Evolutionary conservation across 2,113 vertebrate species (phyloP).

Genomic region (Danio rerio): DNA sequence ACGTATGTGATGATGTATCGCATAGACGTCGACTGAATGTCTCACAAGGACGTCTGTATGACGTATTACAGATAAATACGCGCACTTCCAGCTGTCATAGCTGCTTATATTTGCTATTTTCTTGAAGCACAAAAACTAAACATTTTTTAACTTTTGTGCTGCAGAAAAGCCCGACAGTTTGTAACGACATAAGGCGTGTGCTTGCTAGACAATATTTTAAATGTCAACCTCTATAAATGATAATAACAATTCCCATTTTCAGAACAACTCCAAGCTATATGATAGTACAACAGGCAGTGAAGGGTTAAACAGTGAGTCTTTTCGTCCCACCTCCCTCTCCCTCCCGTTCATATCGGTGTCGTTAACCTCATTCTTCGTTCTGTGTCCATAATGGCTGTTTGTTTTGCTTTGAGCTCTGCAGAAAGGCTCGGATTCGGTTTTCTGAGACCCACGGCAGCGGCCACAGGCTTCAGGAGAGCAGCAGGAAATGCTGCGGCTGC

Average conservation of each 20-base stretch:
- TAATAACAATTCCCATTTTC: background rate
- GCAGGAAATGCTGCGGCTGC: constrained; percentile 18
- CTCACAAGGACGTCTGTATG: too few species aligned
- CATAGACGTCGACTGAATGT: too few species aligned
- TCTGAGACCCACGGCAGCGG: background rate
- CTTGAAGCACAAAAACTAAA: too few species aligned
- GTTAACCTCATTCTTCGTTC: constrained; percentile 19
- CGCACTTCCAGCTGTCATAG: too few species aligned
- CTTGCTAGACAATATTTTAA: too few species aligned
- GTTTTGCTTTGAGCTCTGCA: constrained; percentile 27
- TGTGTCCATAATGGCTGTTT: constrained; percentile 59
- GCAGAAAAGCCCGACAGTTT: too few species aligned
- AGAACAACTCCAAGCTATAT: background rate
- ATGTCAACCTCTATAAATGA: too few species aligned
- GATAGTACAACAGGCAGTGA: background rate
- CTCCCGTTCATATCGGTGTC: background rate
- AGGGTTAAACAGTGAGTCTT: constrained; percentile 59
- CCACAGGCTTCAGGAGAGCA: constrained; percentile 15
- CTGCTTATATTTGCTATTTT: too few species aligned
- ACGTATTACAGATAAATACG: too few species aligned
- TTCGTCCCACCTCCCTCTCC: background rate
- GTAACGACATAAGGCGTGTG: too few species aligned
- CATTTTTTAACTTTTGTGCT: too few species aligned
- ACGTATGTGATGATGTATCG: too few species aligned
- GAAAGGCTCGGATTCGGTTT: constrained; percentile 12